Evolutionary conservation across 2,113 vertebrate genomes (phyloP), one percentile per base, ranked within the genome.

Genomic region (Amia ocellicauda): DNA sequence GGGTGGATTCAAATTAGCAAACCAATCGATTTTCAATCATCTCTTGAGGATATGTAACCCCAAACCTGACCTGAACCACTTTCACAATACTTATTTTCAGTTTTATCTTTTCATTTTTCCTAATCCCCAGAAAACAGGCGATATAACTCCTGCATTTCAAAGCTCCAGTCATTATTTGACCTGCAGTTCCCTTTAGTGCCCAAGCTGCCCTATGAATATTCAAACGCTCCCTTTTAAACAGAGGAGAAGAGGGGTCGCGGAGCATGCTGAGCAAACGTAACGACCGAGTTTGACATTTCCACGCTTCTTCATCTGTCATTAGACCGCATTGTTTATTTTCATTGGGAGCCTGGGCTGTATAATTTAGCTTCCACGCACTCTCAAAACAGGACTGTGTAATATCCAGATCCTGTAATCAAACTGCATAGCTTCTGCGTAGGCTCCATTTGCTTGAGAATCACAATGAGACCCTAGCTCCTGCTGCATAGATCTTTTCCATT

Each of bases 151-250:
- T 36, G 31, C 11, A 11, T 36, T 5, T 36, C 31, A 36, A 5
- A 36, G 31, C 31, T 7, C 5, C 11, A 36, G 31, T 36, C 31
- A 36, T 36, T 36, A 36, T 5, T 36, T 5, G 31, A 36, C 31
- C 11, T 11, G 11, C 31, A 36, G 11, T 36, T 36, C 11, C 11
- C 5, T 36, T 36, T 36, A 7, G 11, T 11, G 11, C 26, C 22
- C 27, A 41, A 49, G 43, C 29, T n/a, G 22, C 19, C 43, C 42
- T 50, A 57, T 27, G 43, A 50, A 50, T 50, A 65, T 65, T 58
- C 43, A 65, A 56, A 50, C 28, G 26, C 19, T 7, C 27, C 26
- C 27, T 40, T 47, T 53, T 42, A 56, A 64, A 49, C 42, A 56
- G 9, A 56, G 9, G 41, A 7, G 36, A 13, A 19, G n/a, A n/a